Percentiles rank a stretch among this genome's conserved stretches.
phyloP scores from a whole-genome alignment of 1,140 invertebrate species.

The Chionoecetes opilio region DNA sequence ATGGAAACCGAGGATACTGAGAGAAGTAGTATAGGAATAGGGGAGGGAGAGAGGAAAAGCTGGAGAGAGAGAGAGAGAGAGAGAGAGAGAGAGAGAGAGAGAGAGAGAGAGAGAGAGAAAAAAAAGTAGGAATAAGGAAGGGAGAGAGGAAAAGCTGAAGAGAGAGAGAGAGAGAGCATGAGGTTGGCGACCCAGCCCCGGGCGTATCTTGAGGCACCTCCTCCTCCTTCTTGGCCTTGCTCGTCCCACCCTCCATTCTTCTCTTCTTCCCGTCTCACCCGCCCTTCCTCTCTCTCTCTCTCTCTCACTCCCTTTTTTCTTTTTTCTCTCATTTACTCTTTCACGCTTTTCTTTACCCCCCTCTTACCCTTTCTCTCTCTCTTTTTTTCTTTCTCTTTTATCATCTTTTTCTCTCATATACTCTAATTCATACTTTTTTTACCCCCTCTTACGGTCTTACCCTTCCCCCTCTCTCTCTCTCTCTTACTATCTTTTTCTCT shows the following conservation, averaged over 20 bases:
- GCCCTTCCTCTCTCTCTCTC: background rate
- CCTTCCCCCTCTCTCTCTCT: too few species aligned
- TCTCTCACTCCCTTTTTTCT: background rate
- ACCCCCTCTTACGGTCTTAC: too few species aligned
- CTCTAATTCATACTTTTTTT: too few species aligned
- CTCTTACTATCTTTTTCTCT: too few species aligned
- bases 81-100: constrained; percentile 8
- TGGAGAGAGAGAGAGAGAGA: background rate
- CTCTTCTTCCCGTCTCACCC: constrained; percentile 13
- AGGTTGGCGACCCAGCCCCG: constrained; percentile 39
- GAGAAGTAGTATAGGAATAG: background rate
- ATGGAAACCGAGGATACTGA: too few species aligned
- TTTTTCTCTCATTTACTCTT: background rate
- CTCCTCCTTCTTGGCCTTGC: constrained; percentile 15
- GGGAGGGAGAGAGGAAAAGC: background rate
- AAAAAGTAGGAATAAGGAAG: too few species aligned
- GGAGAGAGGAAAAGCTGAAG: too few species aligned
- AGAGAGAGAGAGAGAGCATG: background rate
- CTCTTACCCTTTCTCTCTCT: too few species aligned
- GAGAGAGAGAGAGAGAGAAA: constrained; percentile 22
- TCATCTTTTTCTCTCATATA: too few species aligned
- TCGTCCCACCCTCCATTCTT: constrained; percentile 15
- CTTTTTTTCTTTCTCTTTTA: too few species aligned
- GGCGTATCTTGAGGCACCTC: constrained; percentile 31
- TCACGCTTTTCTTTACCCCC: too few species aligned